Base-by-base conservation (phyloP, 1,140 invertebrate species). In the Magallana angulata region DNA sequence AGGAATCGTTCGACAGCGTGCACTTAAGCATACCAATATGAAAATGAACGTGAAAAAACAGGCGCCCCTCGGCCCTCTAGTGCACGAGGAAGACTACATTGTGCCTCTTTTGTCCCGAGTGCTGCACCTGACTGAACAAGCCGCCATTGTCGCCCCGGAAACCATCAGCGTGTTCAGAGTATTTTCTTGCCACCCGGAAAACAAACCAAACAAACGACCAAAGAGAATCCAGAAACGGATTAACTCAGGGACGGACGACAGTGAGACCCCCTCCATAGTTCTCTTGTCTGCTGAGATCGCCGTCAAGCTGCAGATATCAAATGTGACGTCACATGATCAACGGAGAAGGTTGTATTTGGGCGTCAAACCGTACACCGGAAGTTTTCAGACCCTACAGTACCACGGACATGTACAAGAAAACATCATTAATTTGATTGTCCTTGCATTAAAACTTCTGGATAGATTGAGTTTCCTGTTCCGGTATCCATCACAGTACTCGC, bases 401-500 rank as follows among this genome's bases (percentile, higher is more conserved):
- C 48, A 58, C 48, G 81, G 81, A 2, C 57, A 30, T 58, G 81
- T 82, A 9, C 48, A 58, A 1, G 81, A 82, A 82, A 18, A 57
- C 4, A 56, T 36, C n/a, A 56, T 82, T n/a, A 18, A 24, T 4
- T 18, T 82, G n/a, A 57, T 82, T 30, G 18, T 82, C 8, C 48
- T 57, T n/a, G 81, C 81, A 3, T 30, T 82, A 7, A 82, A 82
- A 58, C 81, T 82, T 82, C 9, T 82, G 36, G 81, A 82, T 30
- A 82, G 81, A 16, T 24, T 82, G 7, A 82, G 81, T 24, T 82
- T 16, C 48, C 9, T 82, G 48, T 82, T 82, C 36, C 56, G n/a
- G 48, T 57, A 82, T 24, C 48, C 18, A n/a, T 57, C 7, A 24
- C 57, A 57, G 5, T 57, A n/a, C 48, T 30, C 18, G 5, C 57